phyloP scores from a whole-genome alignment of 2,797 vertebrate genomes.

The Onychomys torridus region DNA sequence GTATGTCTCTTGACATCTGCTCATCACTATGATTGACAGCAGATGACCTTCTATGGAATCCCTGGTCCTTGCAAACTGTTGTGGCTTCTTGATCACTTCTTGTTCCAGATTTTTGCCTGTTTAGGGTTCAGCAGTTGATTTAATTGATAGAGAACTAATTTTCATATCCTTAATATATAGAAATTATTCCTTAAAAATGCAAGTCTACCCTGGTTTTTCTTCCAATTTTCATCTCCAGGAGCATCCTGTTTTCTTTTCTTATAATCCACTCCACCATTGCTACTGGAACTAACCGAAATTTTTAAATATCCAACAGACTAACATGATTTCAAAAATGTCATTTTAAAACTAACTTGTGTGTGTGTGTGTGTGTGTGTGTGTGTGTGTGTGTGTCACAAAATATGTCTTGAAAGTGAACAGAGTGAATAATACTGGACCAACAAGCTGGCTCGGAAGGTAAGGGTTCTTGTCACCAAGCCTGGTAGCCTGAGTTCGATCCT shows the following conservation, averaged over 20 bases:
- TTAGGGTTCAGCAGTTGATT: slow-evolving; percentile 30
- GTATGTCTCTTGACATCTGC: background rate
- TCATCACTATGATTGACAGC: slow-evolving; percentile 16
- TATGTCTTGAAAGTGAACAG: background rate
- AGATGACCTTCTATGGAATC: background rate
- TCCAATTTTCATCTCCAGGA: background rate
- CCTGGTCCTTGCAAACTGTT: background rate
- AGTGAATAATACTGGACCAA: background rate
- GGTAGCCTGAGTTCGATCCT: background rate
- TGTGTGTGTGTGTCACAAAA: too few relatives aligned
- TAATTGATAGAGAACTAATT: background rate
- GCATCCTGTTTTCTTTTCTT: background rate
- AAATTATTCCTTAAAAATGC: background rate
- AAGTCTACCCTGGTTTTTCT: background rate
- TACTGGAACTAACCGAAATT: background rate
- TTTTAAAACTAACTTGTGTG: slow-evolving; percentile 7
- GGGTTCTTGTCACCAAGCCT: background rate
- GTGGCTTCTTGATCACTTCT: slow-evolving; percentile 17
- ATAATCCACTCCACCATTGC: background rate
- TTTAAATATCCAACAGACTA: background rate
- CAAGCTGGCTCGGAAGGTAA: background rate
- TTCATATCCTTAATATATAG: background rate
- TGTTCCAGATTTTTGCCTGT: slow-evolving; percentile 21
- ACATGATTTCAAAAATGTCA: background rate
- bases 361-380: too few relatives aligned